Base-by-base conservation (phyloP, 2,888 invertebrate genomes). In the Iselma pallidipennis region DNA sequence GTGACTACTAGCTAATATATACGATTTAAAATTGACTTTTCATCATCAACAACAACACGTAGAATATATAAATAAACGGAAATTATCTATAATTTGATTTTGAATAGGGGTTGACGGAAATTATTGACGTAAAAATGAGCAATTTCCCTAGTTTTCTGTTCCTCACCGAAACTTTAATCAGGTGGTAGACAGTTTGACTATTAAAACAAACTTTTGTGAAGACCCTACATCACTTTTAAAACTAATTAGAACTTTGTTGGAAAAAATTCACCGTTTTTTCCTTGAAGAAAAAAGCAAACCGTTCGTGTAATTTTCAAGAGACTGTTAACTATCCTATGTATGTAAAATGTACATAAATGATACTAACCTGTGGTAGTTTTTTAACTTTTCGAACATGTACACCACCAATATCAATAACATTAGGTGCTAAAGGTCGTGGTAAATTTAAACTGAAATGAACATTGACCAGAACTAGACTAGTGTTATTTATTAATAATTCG, bases 211-310 rank as follows among this genome's bases (percentile, higher is more conserved):
- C 16, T 42, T 42, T 19, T 1, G 1, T 19, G 42, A 42, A 42
- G 42, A 19, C 19, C 21, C 42, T 10, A 42, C 21, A 42, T 42
- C 42, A 42, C 42, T 42, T 42, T 42, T 42, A 42, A 42, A 42
- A 42, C 16, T 42, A 42, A 42, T 42, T 42, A 42, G n/a, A 84
- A 82, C 70, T 89, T 88, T 0, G n/a, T n/a, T 87, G 87, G 73
- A 89, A 89, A 65, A 89, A 78, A 21, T 85, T 89, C 29, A 91
- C 80, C 16, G 1, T n/a, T n/a, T n/a, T n/a, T n/a, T 14, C 33
- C 3, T 4, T 33, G 4, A 1, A 1, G 14, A 33, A 1, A 1
- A 29, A 37, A 37, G 16, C 16, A 7, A n/a, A n/a, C n/a, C 16
- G 37, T 42, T 42, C 9, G 9, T 42, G 16, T 42, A 9, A 19